Percentiles rank a stretch among this genome's conserved stretches.
Evolutionary conservation across 2,888 invertebrate genomes (phyloP).

Genomic region (Drosophila pseudotalamancana): DNA sequence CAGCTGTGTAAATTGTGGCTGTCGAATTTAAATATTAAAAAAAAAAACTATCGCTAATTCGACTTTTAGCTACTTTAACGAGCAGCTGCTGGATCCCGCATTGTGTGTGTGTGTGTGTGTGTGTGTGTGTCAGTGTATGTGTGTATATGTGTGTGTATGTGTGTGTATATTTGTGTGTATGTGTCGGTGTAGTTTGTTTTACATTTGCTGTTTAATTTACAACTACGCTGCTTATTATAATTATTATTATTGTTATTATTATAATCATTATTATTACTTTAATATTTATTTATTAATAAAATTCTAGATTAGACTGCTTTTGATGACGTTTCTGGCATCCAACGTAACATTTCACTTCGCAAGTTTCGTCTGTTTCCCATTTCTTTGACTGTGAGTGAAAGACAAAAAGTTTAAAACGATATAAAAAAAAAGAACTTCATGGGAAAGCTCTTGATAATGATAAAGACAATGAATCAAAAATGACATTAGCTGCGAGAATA

Average conservation of each 20-base stretch:
- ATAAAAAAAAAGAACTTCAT: too few species aligned
- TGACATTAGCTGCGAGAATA: too few species aligned
- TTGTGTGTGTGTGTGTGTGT: slow-evolving; percentile 23
- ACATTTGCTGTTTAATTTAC: slow-evolving; percentile 71
- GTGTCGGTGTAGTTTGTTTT: slow-evolving; percentile 49
- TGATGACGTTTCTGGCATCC: slow-evolving; percentile 85
- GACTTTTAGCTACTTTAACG: slow-evolving; percentile 49
- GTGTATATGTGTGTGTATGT: slow-evolving; percentile 30
- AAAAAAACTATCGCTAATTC: slow-evolving; percentile 43
- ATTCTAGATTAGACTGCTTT: slow-evolving; percentile 83
- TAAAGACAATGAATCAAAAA: too few species aligned
- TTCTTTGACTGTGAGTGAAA: slow-evolving; percentile 84
- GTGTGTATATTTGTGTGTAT: slow-evolving; percentile 21
- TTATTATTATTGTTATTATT: slow-evolving; percentile 48
- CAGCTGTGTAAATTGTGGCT: slow-evolving; percentile 50
- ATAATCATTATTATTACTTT: slow-evolving; percentile 51
- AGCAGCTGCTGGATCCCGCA: slow-evolving; percentile 53
- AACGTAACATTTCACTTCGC: slow-evolving; percentile 85
- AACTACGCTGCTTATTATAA: slow-evolving; percentile 75
- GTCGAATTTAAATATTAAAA: slow-evolving; percentile 45
- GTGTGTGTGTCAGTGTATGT: slow-evolving; percentile 32
- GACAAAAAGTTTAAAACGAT: too few species aligned
- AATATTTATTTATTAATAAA: slow-evolving; percentile 73
- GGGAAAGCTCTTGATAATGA: too few species aligned
- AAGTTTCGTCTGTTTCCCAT: slow-evolving; percentile 84